Conservation (phyloP, 2,888 invertebrate species). For the Dusona sp. region DNA sequence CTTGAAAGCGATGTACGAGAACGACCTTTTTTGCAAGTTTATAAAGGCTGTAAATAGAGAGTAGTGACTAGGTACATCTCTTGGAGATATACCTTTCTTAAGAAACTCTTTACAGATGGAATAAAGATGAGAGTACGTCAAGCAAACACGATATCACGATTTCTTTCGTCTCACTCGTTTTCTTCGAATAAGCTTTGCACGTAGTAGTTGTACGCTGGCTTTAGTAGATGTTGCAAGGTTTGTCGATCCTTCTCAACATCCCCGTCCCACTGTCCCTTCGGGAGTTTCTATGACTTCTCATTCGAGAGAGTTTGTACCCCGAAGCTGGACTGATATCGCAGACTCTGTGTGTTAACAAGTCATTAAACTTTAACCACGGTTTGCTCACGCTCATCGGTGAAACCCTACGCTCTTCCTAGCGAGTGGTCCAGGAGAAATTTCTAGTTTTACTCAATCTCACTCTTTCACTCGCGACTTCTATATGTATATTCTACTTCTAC, state of each 20-base stretch:
- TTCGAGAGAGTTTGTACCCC: slow-evolving; percentile 69
- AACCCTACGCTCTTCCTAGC: slow-evolving; percentile 65
- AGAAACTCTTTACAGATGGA: slow-evolving; percentile 81
- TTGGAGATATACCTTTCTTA: background rate
- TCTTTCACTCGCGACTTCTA: slow-evolving; percentile 26
- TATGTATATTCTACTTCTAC: slow-evolving; percentile 17
- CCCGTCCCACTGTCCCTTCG: slow-evolving; percentile 20
- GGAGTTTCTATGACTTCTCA: slow-evolving; percentile 78
- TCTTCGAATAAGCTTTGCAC: slow-evolving; percentile 39
- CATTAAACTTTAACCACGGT: slow-evolving; percentile 79
- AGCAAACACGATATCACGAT: slow-evolving; percentile 74
- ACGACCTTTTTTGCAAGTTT: slow-evolving; percentile 54
- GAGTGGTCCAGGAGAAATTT: slow-evolving; percentile 60
- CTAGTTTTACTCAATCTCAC: slow-evolving; percentile 26
- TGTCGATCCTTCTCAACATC: slow-evolving; percentile 45
- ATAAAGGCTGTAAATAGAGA: slow-evolving; percentile 51
- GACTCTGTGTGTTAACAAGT: slow-evolving; percentile 77
- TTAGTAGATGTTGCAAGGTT: slow-evolving; percentile 30
- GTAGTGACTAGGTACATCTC: background rate
- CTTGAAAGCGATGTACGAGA: slow-evolving; percentile 50
- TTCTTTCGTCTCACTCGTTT: slow-evolving; percentile 55
- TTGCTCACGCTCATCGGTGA: slow-evolving; percentile 75
- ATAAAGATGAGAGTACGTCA: slow-evolving; percentile 80
- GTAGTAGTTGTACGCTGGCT: slow-evolving; percentile 27
- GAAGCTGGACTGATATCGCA: slow-evolving; percentile 76